These are phyloP conservation scores for Drosophila pandora DNA, from an alignment of 1,140 invertebrate species.

Conservation along the genomic window DNA sequence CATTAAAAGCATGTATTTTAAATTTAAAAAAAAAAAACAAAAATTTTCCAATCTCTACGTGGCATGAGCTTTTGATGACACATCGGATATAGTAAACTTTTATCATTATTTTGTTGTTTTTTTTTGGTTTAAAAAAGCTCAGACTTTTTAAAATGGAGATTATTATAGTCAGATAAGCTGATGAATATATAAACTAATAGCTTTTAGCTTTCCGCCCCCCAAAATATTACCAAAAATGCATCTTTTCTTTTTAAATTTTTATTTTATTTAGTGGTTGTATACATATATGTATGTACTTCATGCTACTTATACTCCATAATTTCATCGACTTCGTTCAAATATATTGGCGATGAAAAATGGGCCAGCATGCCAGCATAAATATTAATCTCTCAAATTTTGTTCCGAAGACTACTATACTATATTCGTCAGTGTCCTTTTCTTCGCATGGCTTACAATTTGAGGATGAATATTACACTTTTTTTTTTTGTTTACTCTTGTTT, in stretches of 20 bases:
- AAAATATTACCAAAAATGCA: not conserved
- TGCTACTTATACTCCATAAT: slow-evolving; percentile 29
- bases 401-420: not conserved
- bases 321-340: slow-evolving; percentile 27
- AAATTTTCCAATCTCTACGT: too few species aligned
- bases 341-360: slow-evolving; percentile 16
- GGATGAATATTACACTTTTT: slow-evolving; percentile 18
- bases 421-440: slow-evolving; percentile 5
- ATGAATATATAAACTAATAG: too few species aligned
- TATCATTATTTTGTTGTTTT: too few species aligned
- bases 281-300: slow-evolving; percentile 51
- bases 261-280: slow-evolving; percentile 56
- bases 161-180: too few species aligned
- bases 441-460: slow-evolving; percentile 6
- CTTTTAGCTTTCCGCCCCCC: too few species aligned
- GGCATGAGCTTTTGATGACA: too few species aligned
- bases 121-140: too few species aligned
- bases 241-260: slow-evolving; percentile 17
- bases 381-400: slow-evolving; percentile 14
- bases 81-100: too few species aligned
- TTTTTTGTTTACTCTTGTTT: slow-evolving; percentile 19
- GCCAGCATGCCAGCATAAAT: slow-evolving; percentile 10
- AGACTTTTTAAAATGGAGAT: too few species aligned
- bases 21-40: too few species aligned
- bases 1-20: too few species aligned